phyloP scores from a whole-genome alignment of 2,797 vertebrate genomes.

The Chelon auratus region DNA sequence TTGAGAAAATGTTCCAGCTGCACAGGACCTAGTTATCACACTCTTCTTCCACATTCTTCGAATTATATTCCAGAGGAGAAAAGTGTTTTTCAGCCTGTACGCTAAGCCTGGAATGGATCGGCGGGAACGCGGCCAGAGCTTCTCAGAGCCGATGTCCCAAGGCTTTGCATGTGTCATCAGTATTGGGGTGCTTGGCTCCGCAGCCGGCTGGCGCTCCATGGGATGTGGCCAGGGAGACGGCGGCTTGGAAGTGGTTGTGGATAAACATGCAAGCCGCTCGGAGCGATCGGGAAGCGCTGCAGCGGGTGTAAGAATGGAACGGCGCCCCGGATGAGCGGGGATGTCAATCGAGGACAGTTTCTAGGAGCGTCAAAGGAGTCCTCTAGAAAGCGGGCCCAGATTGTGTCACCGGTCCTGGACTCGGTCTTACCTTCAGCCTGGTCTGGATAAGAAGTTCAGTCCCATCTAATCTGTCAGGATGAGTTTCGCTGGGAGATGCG shows the following conservation, averaged over 20 bases:
- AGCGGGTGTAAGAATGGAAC: slow-evolving; percentile 36
- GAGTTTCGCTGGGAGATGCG: slow-evolving; percentile 16
- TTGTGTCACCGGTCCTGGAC: slow-evolving; percentile 13
- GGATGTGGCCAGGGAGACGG: slow-evolving; percentile 27
- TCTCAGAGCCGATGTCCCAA: slow-evolving; percentile 42
- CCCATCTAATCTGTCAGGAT: slow-evolving; percentile 43
- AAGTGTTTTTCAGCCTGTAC: slow-evolving; percentile 24
- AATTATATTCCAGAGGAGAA: slow-evolving; percentile 32
- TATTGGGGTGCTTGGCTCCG: slow-evolving; percentile 31
- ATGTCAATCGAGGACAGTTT: slow-evolving; percentile 39
- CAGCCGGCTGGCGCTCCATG: slow-evolving; percentile 58
- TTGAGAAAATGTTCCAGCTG: slow-evolving; percentile 18
- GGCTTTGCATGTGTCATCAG: slow-evolving; percentile 54
- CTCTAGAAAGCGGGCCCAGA: slow-evolving; percentile 53
- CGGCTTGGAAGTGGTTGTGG: slow-evolving; percentile 37
- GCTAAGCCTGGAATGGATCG: slow-evolving; percentile 42
- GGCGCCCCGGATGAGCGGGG: slow-evolving; percentile 16
- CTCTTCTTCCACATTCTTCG: slow-evolving; percentile 6
- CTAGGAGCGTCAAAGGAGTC: slow-evolving; percentile 33
- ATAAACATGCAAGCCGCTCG: slow-evolving; percentile 34
- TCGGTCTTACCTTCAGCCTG: slow-evolving; percentile 46
- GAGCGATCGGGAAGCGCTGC: slow-evolving; percentile 37
- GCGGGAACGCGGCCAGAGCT: slow-evolving; percentile 42
- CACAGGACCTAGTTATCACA: neutral
- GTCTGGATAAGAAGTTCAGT: slow-evolving; percentile 42